Evolutionary conservation across 35 echinoderm and acorn worm species (phyloP), one percentile per base, ranked within the genome.

Genomic region (Lytechinus variegatus): DNA sequence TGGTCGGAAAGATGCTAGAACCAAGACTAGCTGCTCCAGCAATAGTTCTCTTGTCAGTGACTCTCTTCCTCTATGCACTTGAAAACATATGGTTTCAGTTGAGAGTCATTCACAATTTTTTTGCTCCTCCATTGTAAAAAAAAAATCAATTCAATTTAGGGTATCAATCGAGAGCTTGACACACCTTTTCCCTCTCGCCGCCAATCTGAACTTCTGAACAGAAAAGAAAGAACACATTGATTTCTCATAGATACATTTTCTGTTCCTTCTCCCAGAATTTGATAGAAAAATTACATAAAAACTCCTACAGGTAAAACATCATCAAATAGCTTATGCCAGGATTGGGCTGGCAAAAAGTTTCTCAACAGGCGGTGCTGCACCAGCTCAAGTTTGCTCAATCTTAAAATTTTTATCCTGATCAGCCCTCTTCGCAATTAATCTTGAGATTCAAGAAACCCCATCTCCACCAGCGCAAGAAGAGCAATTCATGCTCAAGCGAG

Each of bases 11-110:
- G 2, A 71, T 71, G 14, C 61, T 71, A 71, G 66, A 79, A 79
- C 21, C 66, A 79, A 19, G 66, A 24, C 66, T 79, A 79, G 4
- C 33, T 44, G 33, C 33, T 44, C 33, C 33, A 44, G 33, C 66
- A 7, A 4, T 24, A 79, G 6, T 16, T 79, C 66, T 24, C 66
- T n/a, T 79, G 66, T 79, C 66, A 79, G 66, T n/a, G 66, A 79
- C 66, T 71, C 19, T 71, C 61, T 89, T 19, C 87, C 87, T 52
- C 88, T 90, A 54, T 16, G 52, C 88, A 90, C 88, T 90, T 90
- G 10, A 44, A 19, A 33, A 90, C 88, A 90, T 90, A 90, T 90
- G 88, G 88, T 90, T 90, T 90, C 88, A 90, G 28, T 90, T 90
- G 28, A 12, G 52, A 16, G 29, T 90, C 88, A 44, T 90, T 90